Percentiles rank a stretch among this genome's conserved stretches.
phyloP scores from a whole-genome alignment of 2,888 invertebrate species.

The Tenthredo livida region DNA sequence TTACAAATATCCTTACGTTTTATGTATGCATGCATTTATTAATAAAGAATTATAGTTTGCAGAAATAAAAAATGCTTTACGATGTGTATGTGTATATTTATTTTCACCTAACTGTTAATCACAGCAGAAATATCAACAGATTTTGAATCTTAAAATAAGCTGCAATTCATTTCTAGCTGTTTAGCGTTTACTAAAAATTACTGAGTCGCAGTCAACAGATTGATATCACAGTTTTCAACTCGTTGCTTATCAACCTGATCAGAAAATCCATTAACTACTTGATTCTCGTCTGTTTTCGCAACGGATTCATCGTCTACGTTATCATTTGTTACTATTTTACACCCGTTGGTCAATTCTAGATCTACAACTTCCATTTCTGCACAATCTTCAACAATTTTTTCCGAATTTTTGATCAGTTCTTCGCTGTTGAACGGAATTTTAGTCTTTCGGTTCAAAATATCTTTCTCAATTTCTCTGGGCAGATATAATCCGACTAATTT shows the following conservation, averaged over 20 bases:
- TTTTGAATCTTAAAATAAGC: neutral
- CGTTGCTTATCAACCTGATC: neutral
- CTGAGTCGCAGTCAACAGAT: neutral
- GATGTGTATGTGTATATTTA: neutral
- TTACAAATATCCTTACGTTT: neutral
- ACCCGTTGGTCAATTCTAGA: neutral
- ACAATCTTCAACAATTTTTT: neutral
- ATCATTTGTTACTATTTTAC: neutral
- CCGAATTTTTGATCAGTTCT: neutral
- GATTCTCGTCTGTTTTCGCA: neutral
- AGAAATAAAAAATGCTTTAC: neutral
- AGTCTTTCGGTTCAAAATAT: slow-evolving; percentile 57
- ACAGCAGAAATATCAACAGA: neutral
- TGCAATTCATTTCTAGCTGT: neutral
- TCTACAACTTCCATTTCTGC: neutral
- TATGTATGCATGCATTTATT: neutral
- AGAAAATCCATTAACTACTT: neutral
- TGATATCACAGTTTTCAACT: neutral
- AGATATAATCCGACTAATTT: slow-evolving; percentile 65
- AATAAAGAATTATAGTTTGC: neutral
- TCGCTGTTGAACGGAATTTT: neutral
- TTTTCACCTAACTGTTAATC: neutral
- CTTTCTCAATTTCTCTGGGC: slow-evolving; percentile 58
- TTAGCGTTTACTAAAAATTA: neutral
- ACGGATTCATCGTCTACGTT: neutral